Evolutionary conservation across 2,797 vertebrate genomes (phyloP).

Genomic region (Aselliscus stoliczkanus): DNA sequence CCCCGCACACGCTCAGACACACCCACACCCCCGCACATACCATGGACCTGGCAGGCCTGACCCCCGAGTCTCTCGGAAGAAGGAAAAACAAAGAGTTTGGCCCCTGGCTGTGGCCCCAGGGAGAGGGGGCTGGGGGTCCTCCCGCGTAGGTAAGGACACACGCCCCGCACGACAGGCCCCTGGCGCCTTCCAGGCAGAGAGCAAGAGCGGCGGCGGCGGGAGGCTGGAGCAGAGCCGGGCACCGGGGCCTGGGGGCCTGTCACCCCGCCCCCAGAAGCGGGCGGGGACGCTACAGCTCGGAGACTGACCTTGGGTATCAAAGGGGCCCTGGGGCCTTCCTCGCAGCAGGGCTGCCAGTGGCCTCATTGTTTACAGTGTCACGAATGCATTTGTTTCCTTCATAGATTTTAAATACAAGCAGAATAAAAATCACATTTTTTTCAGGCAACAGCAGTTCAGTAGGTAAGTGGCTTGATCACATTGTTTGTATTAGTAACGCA

Average conservation of each 20-base stretch:
- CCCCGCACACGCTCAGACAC: not conserved
- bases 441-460: conserved; percentile 90
- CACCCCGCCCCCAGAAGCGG: conserved; percentile 17
- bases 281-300: conserved; percentile 60
- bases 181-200: not conserved
- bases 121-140: not conserved
- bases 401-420: conserved; percentile 85
- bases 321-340: conserved; percentile 73
- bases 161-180: not conserved
- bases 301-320: conserved; percentile 74
- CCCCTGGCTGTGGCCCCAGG: not conserved
- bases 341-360: conserved; percentile 72
- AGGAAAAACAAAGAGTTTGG: not conserved
- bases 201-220: not conserved
- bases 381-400: conserved; percentile 84
- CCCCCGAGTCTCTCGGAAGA: not conserved
- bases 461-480: conserved; percentile 87
- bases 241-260: conserved; percentile 33
- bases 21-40: not conserved
- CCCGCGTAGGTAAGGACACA: fast-evolving
- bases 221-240: not conserved
- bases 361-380: conserved; percentile 83
- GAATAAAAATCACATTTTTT: conserved; percentile 87
- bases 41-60: not conserved
- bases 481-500: conserved; percentile 88